Base-by-base conservation (phyloP, 1,140 invertebrate genomes). In the Calephelis nemesis region DNA sequence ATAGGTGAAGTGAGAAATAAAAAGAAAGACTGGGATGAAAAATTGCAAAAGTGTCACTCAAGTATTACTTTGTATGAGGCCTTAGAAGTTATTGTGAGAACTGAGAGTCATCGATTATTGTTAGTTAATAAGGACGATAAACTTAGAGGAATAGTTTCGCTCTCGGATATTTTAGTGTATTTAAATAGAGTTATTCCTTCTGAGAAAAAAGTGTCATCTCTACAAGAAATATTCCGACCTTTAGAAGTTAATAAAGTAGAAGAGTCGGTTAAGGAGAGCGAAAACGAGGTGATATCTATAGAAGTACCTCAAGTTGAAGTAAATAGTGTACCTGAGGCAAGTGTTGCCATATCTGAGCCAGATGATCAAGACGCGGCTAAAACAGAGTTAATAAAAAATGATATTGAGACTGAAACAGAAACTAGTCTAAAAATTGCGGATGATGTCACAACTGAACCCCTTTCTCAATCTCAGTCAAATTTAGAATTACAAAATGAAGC, bases 41-140 rank as follows among this genome's bases (percentile, higher is more conserved):
- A 91, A 73, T 75, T 91, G 77, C 89, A 91, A 79, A 91, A 90
- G 82, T 91, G 89, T 90, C 82, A 76, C 83, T 90, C 85, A 72
- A 89, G 84, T 84, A 90, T 91, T 84, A 89, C 87, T 74, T 87
- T 91, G 81, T 91, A 91, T 64, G 89, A 91, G 89, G 89, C 89
- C 87, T 91, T 91, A 88, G 89, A 91, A 91, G 84, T 91, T 81
- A 91, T 91, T 78, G 89, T 91, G 78, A 91, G 89, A 89, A 91
- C 89, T 79, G 89, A 90, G 79, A 91, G 89, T 87, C 89, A 91
- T 91, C 87, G 89, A 89, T 80, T 91, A 81, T 83, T 91, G 71
- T 82, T 91, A 88, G 85, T 90, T 42, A 88, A 87, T 89, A 90
- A 82, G 79, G 87, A 91, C 72, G 77, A 88, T 79, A 90, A 85